A percentile compares a stretch with the other conserved stretches of the same genome.
Evolutionary conservation across 2,888 invertebrate species (phyloP).

Genomic region (Antitype chi): DNA sequence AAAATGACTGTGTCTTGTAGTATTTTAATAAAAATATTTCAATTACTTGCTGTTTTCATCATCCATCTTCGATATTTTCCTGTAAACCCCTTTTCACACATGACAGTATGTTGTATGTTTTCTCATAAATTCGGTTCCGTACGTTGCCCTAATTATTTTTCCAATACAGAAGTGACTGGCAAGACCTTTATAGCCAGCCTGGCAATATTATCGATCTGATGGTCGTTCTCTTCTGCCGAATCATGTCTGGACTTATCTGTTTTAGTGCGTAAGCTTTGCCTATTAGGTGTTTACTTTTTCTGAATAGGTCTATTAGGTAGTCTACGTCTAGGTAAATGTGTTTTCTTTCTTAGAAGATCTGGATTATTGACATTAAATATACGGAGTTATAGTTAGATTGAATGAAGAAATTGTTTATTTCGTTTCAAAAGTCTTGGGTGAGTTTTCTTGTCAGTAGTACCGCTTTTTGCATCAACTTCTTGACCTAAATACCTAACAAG

Average conservation of each 20-base stretch:
- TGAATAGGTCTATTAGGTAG: neutral
- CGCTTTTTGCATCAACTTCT: neutral
- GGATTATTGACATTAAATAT: neutral
- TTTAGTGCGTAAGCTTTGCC: neutral
- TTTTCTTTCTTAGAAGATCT: neutral
- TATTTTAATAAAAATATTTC: neutral
- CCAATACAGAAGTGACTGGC: conserved; percentile 63
- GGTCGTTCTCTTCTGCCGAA: conserved; percentile 25
- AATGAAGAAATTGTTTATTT: neutral
- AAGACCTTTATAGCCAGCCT: conserved; percentile 27
- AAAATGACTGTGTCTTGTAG: neutral
- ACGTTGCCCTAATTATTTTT: conserved; percentile 61
- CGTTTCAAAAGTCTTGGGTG: neutral
- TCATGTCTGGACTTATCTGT: conserved; percentile 31
- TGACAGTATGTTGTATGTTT: conserved; percentile 23
- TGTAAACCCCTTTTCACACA: neutral
- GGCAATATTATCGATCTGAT: conserved; percentile 49
- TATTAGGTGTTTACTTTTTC: conserved; percentile 14
- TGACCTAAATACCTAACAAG: neutral
- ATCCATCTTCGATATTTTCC: neutral
- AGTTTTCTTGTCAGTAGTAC: neutral
- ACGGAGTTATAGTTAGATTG: neutral
- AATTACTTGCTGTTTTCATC: neutral
- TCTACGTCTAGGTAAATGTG: neutral
- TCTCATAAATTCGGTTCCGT: conserved; percentile 23